phyloP scores from a whole-genome alignment of 2,888 invertebrate genomes.

The Xylota segnis region DNA sequence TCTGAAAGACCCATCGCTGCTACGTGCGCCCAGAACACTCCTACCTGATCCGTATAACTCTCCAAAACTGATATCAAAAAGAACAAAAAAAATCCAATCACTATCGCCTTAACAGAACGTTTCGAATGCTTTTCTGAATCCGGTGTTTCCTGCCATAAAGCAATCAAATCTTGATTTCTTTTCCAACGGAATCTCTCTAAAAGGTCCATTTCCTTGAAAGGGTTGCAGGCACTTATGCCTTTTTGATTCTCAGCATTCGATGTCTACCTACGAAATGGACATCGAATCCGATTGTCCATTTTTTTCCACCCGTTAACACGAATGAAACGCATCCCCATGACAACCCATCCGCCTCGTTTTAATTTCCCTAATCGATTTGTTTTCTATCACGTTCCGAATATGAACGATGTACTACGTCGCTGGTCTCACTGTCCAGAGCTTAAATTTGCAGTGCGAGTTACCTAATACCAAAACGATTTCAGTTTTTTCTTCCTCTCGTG shows the following conservation, averaged over 20 bases:
- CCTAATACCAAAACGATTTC: background rate
- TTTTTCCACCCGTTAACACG: background rate
- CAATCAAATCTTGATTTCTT: constrained; percentile 11
- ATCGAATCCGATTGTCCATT: background rate
- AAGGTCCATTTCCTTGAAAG: constrained; percentile 38
- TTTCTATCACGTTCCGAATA: constrained; percentile 13
- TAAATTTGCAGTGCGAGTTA: constrained; percentile 9
- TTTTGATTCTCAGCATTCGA: constrained; percentile 14
- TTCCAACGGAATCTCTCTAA: constrained; percentile 19
- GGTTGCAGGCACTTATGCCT: constrained; percentile 13
- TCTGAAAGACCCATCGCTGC: too few species aligned
- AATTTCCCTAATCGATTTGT: constrained; percentile 67
- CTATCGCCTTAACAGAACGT: background rate
- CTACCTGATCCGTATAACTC: too few species aligned
- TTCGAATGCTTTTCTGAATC: background rate
- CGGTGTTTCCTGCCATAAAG: constrained; percentile 1
- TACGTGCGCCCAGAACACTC: too few species aligned
- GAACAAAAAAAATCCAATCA: background rate
- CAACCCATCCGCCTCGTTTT: constrained; percentile 53
- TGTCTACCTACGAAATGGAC: constrained; percentile 29
- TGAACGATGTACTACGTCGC: constrained; percentile 20
- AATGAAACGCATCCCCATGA: constrained; percentile 30
- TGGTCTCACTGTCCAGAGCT: constrained; percentile 20
- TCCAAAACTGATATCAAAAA: too few species aligned
- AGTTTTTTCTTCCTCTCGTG: background rate